Conservation (phyloP, 2,797 vertebrate species). For the Australoheros facetus region DNA sequence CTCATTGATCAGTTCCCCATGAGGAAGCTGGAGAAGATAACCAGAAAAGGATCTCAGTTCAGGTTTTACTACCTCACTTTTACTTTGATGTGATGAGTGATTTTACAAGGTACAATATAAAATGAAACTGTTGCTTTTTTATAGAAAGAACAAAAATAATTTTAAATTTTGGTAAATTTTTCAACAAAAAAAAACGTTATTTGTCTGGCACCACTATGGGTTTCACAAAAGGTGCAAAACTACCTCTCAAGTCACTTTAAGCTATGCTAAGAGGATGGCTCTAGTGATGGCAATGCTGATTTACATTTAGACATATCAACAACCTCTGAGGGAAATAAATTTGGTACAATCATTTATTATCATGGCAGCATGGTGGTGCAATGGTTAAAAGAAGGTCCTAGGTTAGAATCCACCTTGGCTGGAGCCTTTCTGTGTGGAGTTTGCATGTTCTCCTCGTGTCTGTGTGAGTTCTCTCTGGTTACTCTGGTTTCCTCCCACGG, state of each 20-base stretch:
- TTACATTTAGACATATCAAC: background rate
- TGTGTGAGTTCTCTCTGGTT: too few species aligned
- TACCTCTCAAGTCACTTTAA: background rate
- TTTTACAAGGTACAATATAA: background rate
- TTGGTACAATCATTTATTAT: background rate
- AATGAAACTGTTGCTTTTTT: background rate
- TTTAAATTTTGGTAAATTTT: background rate
- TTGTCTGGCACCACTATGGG: too few species aligned
- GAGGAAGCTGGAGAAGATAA: constrained; percentile 82
- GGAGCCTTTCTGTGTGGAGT: too few species aligned
- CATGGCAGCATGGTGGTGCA: too few species aligned
- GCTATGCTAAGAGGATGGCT: background rate
- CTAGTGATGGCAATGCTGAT: background rate
- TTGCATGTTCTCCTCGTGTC: too few species aligned
- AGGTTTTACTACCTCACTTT: constrained; percentile 50
- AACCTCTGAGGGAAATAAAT: background rate
- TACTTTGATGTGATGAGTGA: background rate
- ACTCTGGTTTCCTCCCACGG: too few species aligned
- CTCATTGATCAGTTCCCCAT: constrained; percentile 82
- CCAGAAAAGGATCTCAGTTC: constrained; percentile 72
- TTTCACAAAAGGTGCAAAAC: background rate
- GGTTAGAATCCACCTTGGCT: too few species aligned
- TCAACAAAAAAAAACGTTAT: background rate
- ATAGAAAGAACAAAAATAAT: background rate
- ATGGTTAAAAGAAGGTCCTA: too few species aligned